A percentile compares a stretch with the other conserved stretches of the same genome.
These are phyloP conservation scores for Endomychus coccineus DNA, from an alignment of 2,888 invertebrate genomes.

Conservation along the genomic window DNA sequence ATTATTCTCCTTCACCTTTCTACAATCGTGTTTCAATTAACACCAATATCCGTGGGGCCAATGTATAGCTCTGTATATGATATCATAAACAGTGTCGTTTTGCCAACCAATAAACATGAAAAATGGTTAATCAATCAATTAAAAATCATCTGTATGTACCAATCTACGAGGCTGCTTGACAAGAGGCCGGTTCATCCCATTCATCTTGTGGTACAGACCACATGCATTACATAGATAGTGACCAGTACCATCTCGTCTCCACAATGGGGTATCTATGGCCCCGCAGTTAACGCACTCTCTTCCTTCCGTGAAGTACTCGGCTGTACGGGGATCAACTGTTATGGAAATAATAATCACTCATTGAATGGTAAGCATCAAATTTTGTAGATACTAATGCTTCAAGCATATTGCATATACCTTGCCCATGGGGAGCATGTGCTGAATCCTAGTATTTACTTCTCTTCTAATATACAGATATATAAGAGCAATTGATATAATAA, in stretches of 20 bases:
- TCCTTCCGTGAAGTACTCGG: slow-evolving; percentile 62
- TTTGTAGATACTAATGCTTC: no score
- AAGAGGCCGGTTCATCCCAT: slow-evolving; percentile 87
- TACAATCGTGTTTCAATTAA: no score
- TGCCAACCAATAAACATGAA: slow-evolving; percentile 5
- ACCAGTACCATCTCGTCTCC: slow-evolving; percentile 97
- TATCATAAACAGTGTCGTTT: slow-evolving; percentile 7
- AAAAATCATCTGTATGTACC: slow-evolving; percentile 49
- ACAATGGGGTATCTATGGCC: slow-evolving; percentile 90
- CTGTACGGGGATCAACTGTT: slow-evolving; percentile 38
- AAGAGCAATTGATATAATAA: no score
- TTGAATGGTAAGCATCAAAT: no score
- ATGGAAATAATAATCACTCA: slow-evolving; percentile 1
- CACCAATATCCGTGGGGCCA: no score
- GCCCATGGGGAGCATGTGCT: no score
- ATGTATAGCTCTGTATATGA: no score
- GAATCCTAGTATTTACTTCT: no score
- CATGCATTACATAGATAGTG: slow-evolving; percentile 99
- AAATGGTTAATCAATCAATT: slow-evolving; percentile 15
- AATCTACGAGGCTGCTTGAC: slow-evolving; percentile 86
- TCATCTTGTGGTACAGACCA: slow-evolving; percentile 96
- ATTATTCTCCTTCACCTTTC: no score
- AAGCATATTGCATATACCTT: no score
- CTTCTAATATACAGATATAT: no score
- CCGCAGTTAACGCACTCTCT: slow-evolving; percentile 98